Conservation (phyloP, 2,888 invertebrate species). For the Hypsopygia costalis region DNA sequence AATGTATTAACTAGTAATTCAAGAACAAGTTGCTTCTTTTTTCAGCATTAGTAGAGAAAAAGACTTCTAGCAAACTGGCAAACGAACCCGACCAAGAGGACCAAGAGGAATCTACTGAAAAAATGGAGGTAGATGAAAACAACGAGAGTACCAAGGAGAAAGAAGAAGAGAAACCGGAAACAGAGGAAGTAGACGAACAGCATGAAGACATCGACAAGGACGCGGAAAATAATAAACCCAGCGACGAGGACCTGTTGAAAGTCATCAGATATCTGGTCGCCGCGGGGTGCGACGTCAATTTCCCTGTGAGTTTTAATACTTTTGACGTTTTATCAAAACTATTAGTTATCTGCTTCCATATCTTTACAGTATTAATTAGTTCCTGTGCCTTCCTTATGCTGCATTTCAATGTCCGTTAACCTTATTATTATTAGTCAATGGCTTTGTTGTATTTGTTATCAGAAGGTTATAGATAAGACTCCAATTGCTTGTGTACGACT, state of each 20-base stretch:
- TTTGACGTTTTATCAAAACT: too few species aligned
- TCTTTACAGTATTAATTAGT: too few species aligned
- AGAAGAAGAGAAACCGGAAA: conserved; percentile 19
- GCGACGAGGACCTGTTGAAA: conserved; percentile 53
- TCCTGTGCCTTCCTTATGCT: too few species aligned
- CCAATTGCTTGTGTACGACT: too few species aligned
- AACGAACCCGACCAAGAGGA: conserved; percentile 14
- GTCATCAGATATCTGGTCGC: conserved; percentile 86
- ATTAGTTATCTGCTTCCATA: too few species aligned
- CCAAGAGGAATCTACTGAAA: conserved; percentile 17
- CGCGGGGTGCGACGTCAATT: conserved; percentile 88
- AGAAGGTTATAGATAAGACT: too few species aligned
- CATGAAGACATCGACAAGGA: too few species aligned
- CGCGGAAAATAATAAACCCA: conserved; percentile 14
- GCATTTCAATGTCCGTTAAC: too few species aligned
- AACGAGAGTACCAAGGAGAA: conserved; percentile 14
- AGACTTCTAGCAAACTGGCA: conserved; percentile 23
- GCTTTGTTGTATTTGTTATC: too few species aligned
- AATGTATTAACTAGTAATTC: too few species aligned
- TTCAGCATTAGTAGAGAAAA: conserved; percentile 50
- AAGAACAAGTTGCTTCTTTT: too few species aligned
- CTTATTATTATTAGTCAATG: too few species aligned
- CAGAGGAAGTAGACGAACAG: conserved; percentile 19
- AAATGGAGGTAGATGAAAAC: conserved; percentile 21
- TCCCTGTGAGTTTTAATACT: conserved; percentile 85